A percentile compares a stretch with the other conserved stretches of the same genome.
These are phyloP conservation scores for Chondrosia reniformis DNA, from an alignment of 37 sponge, comb jelly and placozoan species.

Conservation along the genomic window DNA sequence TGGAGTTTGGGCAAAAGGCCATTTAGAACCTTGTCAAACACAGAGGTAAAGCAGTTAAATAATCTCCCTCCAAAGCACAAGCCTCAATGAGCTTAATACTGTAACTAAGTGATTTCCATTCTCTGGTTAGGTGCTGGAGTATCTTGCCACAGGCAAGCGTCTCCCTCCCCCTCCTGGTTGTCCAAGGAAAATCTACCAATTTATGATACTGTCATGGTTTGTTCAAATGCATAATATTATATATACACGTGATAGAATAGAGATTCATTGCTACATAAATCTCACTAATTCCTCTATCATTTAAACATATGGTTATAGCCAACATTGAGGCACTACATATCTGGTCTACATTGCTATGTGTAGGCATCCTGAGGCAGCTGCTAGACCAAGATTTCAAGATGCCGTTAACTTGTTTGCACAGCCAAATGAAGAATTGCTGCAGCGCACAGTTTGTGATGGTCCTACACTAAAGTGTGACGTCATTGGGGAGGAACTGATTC, in stretches of 20 bases:
- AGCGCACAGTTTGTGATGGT: not conserved
- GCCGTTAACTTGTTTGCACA: not conserved
- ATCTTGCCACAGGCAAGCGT: not conserved
- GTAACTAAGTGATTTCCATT: not conserved
- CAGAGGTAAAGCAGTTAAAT: not conserved
- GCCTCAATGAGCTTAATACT: not conserved
- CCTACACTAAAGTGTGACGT: not conserved
- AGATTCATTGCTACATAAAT: too few relatives aligned
- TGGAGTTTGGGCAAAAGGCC: not conserved
- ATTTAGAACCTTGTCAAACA: not conserved
- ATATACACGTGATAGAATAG: too few relatives aligned
- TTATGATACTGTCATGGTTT: conserved; percentile 12
- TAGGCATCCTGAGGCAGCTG: conserved; percentile 14
- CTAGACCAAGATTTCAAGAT: not conserved
- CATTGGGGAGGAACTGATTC: not conserved
- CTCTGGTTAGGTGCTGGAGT: not conserved
- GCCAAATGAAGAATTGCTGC: not conserved
- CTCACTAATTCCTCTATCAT: too few relatives aligned
- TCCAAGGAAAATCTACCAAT: conserved; percentile 6
- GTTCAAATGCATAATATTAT: not conserved
- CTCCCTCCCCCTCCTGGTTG: conserved; percentile 8
- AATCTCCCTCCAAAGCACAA: not conserved
- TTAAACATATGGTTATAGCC: too few relatives aligned
- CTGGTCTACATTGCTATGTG: not conserved
- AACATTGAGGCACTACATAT: not conserved